Base-by-base conservation (phyloP, 2,888 invertebrate genomes). In the Drosophila prostipennis region DNA sequence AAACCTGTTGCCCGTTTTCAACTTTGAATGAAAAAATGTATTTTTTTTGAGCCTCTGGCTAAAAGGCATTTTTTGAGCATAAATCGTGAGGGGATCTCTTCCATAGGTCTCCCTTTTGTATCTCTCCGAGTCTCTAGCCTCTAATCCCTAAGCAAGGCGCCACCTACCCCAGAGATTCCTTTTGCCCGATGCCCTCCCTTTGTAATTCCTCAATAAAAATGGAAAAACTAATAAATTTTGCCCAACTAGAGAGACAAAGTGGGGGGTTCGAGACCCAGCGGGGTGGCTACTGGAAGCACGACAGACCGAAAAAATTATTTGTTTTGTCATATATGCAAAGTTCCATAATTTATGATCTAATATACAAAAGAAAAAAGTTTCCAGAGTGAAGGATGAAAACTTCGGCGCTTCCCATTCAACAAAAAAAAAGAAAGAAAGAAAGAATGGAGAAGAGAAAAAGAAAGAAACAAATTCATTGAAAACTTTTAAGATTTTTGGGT, bases 321-420 rank as follows among this genome's bases (percentile, higher is more conserved):
- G 71, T 71, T 72, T 71, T 71, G 71, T 71, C 71, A 71, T 72
- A 71, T 72, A 71, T 71, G 72, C 71, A 71, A 72, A 56, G 52
- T 56, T 46, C 19, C 40, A 72, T 71, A 71, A 90, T 89, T 89
- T 90, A 90, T 89, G 86, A 78, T 83, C 86, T 80, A 88, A 88
- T 78, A 85, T 77, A 73, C 72, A 80, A 69, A 37, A 36, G 43
- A 51, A 71, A 71, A 71, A 72, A 61, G 36, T 55, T 37, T 70
- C 40, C 10, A 51, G 23, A 42, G 43, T 61, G 45, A 60, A 72
- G 60, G 40, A 67, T 67, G 67, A 67, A 65, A 67, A 54, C 54
- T 72, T 71, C 72, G 61, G 36, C 52, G 64, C 73, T 53, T 65
- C 26, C 58, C 64, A 74, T 61, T 59, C 45, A 56, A 42, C 26